Evolutionary conservation across 2,888 invertebrate genomes (phyloP), one percentile per base, ranked within the genome.

Genomic region (Tenthredo mesomela): DNA sequence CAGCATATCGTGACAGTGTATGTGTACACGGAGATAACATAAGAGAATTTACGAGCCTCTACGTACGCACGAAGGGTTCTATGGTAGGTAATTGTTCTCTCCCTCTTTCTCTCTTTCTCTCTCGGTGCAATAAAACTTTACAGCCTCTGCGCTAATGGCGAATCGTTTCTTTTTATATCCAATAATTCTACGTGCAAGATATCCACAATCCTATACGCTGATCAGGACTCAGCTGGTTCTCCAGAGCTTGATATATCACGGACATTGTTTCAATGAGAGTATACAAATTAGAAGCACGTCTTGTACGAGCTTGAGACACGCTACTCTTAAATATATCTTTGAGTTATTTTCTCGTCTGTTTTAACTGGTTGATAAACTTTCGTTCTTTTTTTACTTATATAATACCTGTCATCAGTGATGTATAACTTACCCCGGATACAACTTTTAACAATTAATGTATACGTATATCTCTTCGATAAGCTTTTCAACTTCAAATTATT

Each of bases 101-200:
- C 21, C 43, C 43, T 67, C 40, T 61, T 18, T 33, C 18, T 78
- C 33, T 33, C 33, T 33, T 4, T 33, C 33, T 50, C 25, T 25
- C 25, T 25, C n/a, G n/a, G 3, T 21, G 25, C 43, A 33, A 67
- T 82, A 67, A 82, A 82, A 67, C 33, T 70, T 82, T 82, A 82
- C 82, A 47, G 40, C 65, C 67, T 47, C 54, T 50, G 75, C 47
- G 37, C 67, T 82, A 82, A 82, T 29, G 29, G 67, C 82, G 47
- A 47, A 67, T 82, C 65, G 67, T 82, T 82, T 67, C 47, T 67
- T 82, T 82, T 67, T 67, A 82, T 67, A 82, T 50, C 61, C 12
- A 21, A 80, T 61, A 40, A 61, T 61, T 80, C 40, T 37, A 50
- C 40, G 61, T 33, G 15, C 80, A 58, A 80, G 47, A 77, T 75